Evolutionary conservation across 2,113 vertebrate species (phyloP).

Genomic region (Bubo bubo): DNA sequence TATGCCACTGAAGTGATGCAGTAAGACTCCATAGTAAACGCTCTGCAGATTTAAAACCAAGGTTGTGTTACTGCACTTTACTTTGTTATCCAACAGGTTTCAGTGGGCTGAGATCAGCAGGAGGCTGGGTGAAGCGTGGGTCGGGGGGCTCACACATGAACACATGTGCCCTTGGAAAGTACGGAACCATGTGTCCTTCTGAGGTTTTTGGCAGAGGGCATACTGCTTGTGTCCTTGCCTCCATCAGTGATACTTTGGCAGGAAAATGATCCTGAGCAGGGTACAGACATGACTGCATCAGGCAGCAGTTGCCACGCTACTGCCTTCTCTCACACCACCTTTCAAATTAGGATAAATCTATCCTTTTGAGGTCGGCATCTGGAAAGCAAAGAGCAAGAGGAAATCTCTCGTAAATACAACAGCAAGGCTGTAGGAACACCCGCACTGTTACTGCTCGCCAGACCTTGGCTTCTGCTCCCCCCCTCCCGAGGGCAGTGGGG

Average conservation of each 20-base stretch:
- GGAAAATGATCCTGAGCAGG: background rate
- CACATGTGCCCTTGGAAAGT: background rate
- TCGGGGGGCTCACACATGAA: background rate
- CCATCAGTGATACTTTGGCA: background rate
- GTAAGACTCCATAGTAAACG: background rate
- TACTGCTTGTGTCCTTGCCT: background rate
- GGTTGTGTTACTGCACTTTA: background rate
- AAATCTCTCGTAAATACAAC: background rate
- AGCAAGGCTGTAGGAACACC: background rate
- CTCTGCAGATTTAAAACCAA: background rate
- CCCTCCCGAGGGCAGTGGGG: accelerated
- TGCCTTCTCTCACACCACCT: background rate
- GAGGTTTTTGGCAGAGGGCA: background rate
- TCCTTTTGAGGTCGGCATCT: background rate
- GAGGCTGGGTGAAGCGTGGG: background rate
- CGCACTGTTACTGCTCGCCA: background rate
- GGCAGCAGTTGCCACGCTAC: background rate
- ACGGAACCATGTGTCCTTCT: accelerated
- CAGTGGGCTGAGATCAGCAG: background rate
- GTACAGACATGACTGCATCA: background rate
- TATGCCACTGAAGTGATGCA: background rate
- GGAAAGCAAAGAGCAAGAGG: background rate
- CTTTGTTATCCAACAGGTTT: background rate
- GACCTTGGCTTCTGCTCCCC: background rate
- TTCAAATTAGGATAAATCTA: background rate